Conservation (phyloP, 2,113 vertebrate genomes). For the Amazona vittata region DNA sequence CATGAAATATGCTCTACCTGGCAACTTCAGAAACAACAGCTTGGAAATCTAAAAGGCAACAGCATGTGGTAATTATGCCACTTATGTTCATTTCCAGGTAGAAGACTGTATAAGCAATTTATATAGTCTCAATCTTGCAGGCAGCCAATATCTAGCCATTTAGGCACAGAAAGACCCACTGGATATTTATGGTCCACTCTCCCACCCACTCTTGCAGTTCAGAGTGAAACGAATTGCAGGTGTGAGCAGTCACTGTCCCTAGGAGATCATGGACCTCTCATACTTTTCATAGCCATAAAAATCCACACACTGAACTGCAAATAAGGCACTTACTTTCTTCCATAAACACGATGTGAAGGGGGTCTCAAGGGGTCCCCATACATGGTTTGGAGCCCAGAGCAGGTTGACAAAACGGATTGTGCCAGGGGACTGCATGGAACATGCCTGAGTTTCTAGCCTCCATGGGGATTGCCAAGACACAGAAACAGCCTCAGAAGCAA, state of each 20-base stretch:
- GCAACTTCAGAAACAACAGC: not conserved
- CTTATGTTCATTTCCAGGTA: not conserved
- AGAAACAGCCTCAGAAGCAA: not conserved
- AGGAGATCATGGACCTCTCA: not conserved
- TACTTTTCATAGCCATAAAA: not conserved
- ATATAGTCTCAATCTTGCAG: not conserved
- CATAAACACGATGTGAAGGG: not conserved
- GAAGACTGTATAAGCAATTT: not conserved
- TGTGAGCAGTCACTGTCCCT: not conserved
- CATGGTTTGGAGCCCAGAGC: not conserved
- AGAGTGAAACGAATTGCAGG: not conserved
- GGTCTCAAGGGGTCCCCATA: not conserved
- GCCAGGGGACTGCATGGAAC: not conserved
- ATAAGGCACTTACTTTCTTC: not conserved
- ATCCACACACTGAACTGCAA: not conserved
- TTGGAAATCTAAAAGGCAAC: conserved; percentile 15
- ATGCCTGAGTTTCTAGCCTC: not conserved
- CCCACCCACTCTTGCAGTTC: not conserved
- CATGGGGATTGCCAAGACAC: rapidly evolving
- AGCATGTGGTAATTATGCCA: not conserved
- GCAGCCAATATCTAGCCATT: not conserved
- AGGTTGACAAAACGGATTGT: not conserved
- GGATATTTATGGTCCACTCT: not conserved
- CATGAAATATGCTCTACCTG: not conserved
- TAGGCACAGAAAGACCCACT: not conserved